Evolutionary conservation across 1,140 invertebrate species (phyloP).

Genomic region (Antheraea pernyi): DNA sequence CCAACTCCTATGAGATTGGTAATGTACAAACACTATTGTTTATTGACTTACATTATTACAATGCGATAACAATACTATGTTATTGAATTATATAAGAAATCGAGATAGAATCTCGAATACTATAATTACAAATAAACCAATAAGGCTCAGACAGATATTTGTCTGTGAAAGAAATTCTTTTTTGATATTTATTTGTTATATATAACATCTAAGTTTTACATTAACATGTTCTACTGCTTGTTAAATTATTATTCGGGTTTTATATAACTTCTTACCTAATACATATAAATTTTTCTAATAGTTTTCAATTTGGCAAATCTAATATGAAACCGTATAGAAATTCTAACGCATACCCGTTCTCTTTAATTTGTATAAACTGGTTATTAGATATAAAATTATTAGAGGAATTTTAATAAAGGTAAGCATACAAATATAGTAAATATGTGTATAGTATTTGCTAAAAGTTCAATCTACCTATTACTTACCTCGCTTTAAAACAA

Average conservation of each 20-base stretch:
- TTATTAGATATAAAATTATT: neutral
- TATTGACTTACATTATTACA: too few relatives aligned
- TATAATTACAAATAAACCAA: neutral
- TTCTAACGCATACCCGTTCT: too few relatives aligned
- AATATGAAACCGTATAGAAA: too few relatives aligned
- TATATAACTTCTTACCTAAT: too few relatives aligned
- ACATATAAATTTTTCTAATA: too few relatives aligned
- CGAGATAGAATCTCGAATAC: neutral
- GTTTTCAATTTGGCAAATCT: too few relatives aligned
- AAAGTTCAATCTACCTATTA: neutral
- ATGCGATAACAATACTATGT: too few relatives aligned
- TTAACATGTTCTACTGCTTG: neutral
- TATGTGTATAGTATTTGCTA: neutral
- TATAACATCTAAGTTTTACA: neutral
- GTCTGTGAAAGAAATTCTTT: too few relatives aligned
- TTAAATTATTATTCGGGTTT: neutral
- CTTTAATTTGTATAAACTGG: too few relatives aligned
- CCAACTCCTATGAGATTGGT: too few relatives aligned
- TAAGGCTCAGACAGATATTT: neutral
- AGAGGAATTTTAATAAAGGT: neutral
- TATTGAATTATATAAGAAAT: too few relatives aligned
- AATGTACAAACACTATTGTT: too few relatives aligned
- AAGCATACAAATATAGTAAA: neutral
- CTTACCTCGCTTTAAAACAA: constrained; percentile 30
- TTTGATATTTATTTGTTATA: neutral